These are phyloP conservation scores for Eleutherodactylus coqui DNA, from an alignment of 2,797 vertebrate genomes.

Conservation along the genomic window DNA sequence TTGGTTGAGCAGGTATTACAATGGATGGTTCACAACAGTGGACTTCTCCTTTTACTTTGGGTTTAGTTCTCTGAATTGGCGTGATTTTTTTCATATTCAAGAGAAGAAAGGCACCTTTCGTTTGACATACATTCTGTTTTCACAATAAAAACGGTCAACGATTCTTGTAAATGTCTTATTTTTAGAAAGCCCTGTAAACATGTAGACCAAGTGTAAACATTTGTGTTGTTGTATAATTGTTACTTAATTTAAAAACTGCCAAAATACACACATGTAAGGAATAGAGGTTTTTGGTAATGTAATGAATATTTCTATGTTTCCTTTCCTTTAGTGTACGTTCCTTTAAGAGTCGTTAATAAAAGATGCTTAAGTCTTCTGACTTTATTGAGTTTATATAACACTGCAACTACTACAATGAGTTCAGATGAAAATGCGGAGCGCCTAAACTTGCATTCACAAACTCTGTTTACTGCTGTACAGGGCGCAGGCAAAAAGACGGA, in stretches of 20 bases:
- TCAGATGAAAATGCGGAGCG: neutral
- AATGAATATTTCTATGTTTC: constrained; percentile 55
- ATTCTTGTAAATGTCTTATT: constrained; percentile 33
- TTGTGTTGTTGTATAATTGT: constrained; percentile 59
- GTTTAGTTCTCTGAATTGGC: neutral
- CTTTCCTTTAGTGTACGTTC: constrained; percentile 46
- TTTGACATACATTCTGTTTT: neutral
- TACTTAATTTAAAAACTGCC: constrained; percentile 59
- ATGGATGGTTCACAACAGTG: no score
- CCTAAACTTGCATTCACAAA: neutral
- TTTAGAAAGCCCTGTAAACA: constrained; percentile 41
- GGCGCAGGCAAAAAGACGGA: no score
- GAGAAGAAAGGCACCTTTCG: constrained; percentile 37
- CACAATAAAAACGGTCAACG: neutral
- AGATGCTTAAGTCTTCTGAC: constrained; percentile 36
- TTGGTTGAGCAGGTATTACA: neutral
- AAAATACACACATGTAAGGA: constrained; percentile 54
- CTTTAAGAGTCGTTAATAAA: constrained; percentile 53
- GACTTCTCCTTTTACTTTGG: neutral
- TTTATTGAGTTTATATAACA: neutral
- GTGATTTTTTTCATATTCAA: neutral
- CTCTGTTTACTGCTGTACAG: no score
- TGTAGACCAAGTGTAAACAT: constrained; percentile 56
- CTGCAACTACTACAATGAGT: neutral
- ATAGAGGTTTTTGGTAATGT: constrained; percentile 56